Percentiles rank a stretch among this genome's conserved stretches.
Conservation (phyloP, 1,140 invertebrate genomes). For the Dufourea novaeangliae region DNA sequence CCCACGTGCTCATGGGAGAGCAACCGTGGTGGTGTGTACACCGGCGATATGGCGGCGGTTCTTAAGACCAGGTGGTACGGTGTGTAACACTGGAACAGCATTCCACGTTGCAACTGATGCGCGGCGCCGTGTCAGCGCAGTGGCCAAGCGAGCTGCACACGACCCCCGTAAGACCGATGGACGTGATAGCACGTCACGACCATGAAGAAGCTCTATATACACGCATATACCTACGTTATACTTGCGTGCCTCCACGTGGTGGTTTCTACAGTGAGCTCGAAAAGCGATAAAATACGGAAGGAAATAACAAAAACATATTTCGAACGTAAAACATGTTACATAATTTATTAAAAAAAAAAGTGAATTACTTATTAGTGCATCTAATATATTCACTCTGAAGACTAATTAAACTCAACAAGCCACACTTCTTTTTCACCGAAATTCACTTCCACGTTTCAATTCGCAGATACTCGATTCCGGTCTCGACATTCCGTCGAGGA, state of each 20-base stretch:
- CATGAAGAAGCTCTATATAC: slow-evolving; percentile 24
- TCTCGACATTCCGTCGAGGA: neutral
- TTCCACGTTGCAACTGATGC: slow-evolving; percentile 65
- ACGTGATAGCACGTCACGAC: slow-evolving; percentile 48
- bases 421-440: neutral
- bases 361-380: no score
- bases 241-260: neutral
- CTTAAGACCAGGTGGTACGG: slow-evolving; percentile 62
- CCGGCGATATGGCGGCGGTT: slow-evolving; percentile 43
- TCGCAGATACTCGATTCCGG: neutral
- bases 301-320: no score
- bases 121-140: slow-evolving; percentile 53
- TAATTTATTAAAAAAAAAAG: no score
- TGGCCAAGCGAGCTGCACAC: slow-evolving; percentile 50
- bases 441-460: neutral
- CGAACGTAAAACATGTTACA: no score
- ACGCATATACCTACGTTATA: slow-evolving; percentile 8
- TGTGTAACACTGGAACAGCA: slow-evolving; percentile 61
- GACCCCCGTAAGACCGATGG: slow-evolving; percentile 59
- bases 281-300: no score
- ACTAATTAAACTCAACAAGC: no score
- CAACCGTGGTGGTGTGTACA: slow-evolving; percentile 46
- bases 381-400: no score
- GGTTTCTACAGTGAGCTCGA: no score
- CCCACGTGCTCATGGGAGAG: slow-evolving; percentile 51